phyloP scores from a whole-genome alignment of 2,113 vertebrate species.

The Strix uralensis region DNA sequence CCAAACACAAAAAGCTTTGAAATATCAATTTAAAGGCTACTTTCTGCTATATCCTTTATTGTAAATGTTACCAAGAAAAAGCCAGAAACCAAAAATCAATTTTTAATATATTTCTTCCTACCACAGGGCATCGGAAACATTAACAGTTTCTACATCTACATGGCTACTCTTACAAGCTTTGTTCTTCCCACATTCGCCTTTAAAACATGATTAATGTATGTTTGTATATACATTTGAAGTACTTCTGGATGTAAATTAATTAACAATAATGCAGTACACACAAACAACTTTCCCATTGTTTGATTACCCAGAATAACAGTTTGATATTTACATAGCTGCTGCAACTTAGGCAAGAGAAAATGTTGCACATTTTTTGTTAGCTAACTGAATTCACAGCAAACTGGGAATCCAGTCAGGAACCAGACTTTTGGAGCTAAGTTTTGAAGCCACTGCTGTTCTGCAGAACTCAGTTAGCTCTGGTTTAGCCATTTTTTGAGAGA shows the following conservation, averaged over 20 bases:
- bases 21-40: constrained; percentile 76
- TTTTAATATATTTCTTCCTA: constrained; percentile 84
- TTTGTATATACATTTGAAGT: constrained; percentile 35
- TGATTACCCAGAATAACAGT: constrained; percentile 45
- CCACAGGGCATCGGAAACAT: constrained; percentile 75
- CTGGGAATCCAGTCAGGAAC: not conserved
- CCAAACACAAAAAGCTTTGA: constrained; percentile 71
- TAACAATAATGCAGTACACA: constrained; percentile 52
- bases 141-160: constrained; percentile 71
- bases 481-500: not conserved
- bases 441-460: not conserved
- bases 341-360: constrained; percentile 51
- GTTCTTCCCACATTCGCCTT: constrained; percentile 28
- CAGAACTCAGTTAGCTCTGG: not conserved
- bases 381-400: not conserved
- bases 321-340: constrained; percentile 63
- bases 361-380: not conserved
- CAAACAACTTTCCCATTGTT: constrained; percentile 50
- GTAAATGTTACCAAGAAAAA: constrained; percentile 79
- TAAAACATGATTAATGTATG: constrained; percentile 18
- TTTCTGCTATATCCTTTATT: constrained; percentile 74
- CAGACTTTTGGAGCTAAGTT: not conserved
- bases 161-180: constrained; percentile 63
- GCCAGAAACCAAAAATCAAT: constrained; percentile 79
- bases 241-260: constrained; percentile 66